Conservation (phyloP, 2,888 invertebrate genomes). For the Xiphydria camelus region DNA sequence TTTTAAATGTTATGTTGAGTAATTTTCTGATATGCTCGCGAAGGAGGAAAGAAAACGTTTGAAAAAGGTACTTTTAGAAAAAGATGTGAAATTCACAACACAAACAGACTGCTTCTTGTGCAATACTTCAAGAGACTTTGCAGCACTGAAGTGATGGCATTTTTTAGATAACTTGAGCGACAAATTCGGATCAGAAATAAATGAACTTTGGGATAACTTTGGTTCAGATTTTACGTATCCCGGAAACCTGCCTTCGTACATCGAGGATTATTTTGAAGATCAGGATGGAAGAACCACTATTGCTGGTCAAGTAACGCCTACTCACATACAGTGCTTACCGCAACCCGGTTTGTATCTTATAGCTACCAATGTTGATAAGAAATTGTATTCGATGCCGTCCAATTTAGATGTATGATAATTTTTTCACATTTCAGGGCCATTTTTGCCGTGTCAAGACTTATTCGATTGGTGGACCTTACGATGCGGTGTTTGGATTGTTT, state of each 20-base stretch:
- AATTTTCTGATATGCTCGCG: no score
- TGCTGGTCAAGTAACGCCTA: slow-evolving; percentile 29
- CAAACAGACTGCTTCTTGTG: slow-evolving; percentile 9
- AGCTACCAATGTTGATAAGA: no score
- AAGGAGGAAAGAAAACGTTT: neutral
- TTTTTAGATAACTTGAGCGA: slow-evolving; percentile 71
- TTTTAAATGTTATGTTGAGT: no score
- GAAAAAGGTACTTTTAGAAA: neutral
- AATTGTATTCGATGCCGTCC: no score
- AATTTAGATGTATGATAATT: slow-evolving; percentile 7
- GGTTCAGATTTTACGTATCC: slow-evolving; percentile 73
- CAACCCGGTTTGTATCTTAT: slow-evolving; percentile 67
- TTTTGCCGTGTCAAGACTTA: slow-evolving; percentile 92
- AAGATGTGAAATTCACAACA: neutral
- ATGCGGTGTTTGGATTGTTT: slow-evolving; percentile 97
- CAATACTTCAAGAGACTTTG: no score
- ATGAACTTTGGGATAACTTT: slow-evolving; percentile 72
- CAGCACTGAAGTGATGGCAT: slow-evolving; percentile 32
- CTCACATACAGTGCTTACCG: slow-evolving; percentile 71
- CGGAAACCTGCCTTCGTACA: slow-evolving; percentile 70
- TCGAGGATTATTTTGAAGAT: slow-evolving; percentile 75
- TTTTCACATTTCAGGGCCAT: slow-evolving; percentile 85
- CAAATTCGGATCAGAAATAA: slow-evolving; percentile 72
- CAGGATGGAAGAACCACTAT: slow-evolving; percentile 57
- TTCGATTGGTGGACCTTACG: slow-evolving; percentile 98